These are phyloP conservation scores for Chalcis sispes DNA, from an alignment of 2,888 invertebrate species.

Conservation along the genomic window DNA sequence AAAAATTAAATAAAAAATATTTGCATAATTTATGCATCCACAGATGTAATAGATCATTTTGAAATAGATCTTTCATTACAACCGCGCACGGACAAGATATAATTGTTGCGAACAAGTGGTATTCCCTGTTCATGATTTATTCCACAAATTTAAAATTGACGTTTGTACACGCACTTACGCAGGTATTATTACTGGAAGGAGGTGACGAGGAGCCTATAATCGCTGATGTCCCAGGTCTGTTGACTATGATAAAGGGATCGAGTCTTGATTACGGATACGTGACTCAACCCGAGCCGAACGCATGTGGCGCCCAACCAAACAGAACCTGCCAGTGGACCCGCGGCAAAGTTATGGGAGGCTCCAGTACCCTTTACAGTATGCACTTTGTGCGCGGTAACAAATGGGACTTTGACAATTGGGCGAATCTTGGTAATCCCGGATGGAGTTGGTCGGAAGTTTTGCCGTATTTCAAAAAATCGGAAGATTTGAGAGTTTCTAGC, in stretches of 20 bases:
- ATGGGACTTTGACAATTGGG: conserved; percentile 6
- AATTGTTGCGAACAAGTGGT: no score
- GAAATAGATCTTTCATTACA: no score
- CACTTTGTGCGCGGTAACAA: background rate
- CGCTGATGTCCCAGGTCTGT: background rate
- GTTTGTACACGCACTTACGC: no score
- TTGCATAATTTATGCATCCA: no score
- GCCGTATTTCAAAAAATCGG: conserved; percentile 3
- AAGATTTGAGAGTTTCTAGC: background rate
- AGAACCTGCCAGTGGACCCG: background rate
- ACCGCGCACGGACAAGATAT: no score
- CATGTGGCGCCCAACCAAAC: background rate
- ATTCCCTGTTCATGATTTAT: no score
- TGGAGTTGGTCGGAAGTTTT: background rate
- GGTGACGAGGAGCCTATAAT: conserved; percentile 10
- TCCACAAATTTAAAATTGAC: no score
- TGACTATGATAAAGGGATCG: background rate
- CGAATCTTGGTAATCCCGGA: background rate
- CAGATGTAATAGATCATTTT: no score
- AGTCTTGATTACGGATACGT: background rate
- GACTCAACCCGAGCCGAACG: background rate
- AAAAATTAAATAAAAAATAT: no score
- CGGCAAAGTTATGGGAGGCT: conserved; percentile 8
- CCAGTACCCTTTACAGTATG: background rate
- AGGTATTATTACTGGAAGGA: conserved; percentile 8